Base-by-base conservation (phyloP, 2,797 vertebrate genomes). In the Peromyscus aztecus region DNA sequence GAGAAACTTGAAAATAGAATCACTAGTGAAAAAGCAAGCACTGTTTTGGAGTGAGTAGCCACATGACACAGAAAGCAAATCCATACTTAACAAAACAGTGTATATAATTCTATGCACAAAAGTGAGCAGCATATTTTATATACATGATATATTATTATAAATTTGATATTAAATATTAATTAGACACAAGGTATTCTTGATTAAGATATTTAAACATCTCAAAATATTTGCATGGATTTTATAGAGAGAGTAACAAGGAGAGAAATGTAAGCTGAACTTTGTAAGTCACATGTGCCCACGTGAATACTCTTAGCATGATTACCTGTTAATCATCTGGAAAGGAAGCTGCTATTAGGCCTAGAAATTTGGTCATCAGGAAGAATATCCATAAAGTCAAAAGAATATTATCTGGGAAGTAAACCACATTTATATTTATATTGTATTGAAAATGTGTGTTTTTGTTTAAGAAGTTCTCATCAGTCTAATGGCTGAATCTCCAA, bases 1-100 rank as follows among this genome's bases (percentile, higher is more conserved):
- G 71, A 96, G 83, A 96, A 96, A 94, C 84, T 94, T 97, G n/a
- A 85, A 73, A 92, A 86, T 5, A 63, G 91, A 96, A 76, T 94
- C 78, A 55, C 88, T 52, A 57, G 95, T 85, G n/a, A 94, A 93
- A 89, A 85, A 80, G n/a, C 49, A 96, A 89, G 31, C 23, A 19
- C 2, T 67, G 19, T 84, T 93, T 87, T 86, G 59, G 75, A 52
- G 88, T 12, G 37, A 84, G n/a, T 57, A 67, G 75, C 82, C 55
- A 81, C 80, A 87, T 65, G 76, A 93, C 29, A 37, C 11, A 43
- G 69, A 82, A 89, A 93, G 19, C 63, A 0, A 34, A 16, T 86
- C 17, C 94, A 5, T 84, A 78, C 46, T 91, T 92, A 85, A 57
- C 49, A 92, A 89, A 94, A 86, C 61, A 71, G 13, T 85, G 2